Base-by-base conservation (phyloP, 2,888 invertebrate species). In the Rhamphomyia laevipes region DNA sequence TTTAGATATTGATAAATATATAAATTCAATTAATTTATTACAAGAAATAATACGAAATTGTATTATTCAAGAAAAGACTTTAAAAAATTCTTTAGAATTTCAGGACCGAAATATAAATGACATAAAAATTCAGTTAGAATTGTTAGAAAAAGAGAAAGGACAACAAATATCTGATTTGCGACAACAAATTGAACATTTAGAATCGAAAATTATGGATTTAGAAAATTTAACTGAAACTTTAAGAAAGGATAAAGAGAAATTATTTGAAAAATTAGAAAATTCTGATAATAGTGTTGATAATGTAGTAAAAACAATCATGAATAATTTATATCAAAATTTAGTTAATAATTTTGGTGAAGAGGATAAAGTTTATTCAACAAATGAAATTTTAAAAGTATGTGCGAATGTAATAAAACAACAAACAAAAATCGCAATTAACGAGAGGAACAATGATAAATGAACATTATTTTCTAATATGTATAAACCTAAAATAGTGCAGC, bases 251-350 rank as follows among this genome's bases (percentile, higher is more conserved):
- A 35, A 43, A 47, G 27, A 13, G 2, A 12, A 37, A 16, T 21
- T 42, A 37, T 33, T 13, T 4, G 2, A 18, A 18, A 7, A 21
- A 27, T 15, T 47, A 9, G 46, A 50, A 6, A 13, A 45, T 33
- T 45, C 46, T 1, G 37, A 46, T 9, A 27, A 52, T 4, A 43
- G 31, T 17, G 33, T 51, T 4, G 52, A 55, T 38, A 41, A 21
- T 16, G 10, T 50, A 2, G 51, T 63, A 5, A 61, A 61, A 46
- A 50, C 56, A 17, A 61, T 61, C 33, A 63, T 64, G 62, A 63
- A 63, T 52, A 60, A 58, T 55, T 56, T 64, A 15, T 63, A 61
- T 50, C 51, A 56, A 11, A 57, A 53, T 31, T 54, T 64, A 33
- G 54, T 43, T 1, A 45, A 48, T 7, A 53, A 58, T 45, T 42